Percentiles rank a stretch among this genome's conserved stretches.
Conservation (phyloP, 2,797 vertebrate species). For the Mus spretus region DNA sequence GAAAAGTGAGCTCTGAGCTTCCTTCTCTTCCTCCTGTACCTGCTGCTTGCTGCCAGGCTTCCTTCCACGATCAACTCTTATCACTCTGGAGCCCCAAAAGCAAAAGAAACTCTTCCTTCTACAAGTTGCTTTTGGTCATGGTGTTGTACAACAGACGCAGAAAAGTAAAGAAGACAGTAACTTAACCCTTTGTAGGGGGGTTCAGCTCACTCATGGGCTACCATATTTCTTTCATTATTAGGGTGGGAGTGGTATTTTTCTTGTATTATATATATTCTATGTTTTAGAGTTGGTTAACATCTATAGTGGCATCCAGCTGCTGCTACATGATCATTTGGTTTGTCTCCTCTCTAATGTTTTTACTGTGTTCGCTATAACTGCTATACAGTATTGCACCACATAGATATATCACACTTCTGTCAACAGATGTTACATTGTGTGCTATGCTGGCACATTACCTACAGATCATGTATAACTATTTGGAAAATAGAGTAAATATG, state of each 20-base stretch:
- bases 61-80: no score
- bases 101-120: neutral
- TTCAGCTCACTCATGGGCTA: neutral
- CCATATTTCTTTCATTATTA: neutral
- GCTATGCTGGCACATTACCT: neutral
- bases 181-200: neutral
- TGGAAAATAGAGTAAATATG: neutral
- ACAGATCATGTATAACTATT: neutral
- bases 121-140: neutral
- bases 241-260: neutral
- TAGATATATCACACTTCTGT: no score
- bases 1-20: neutral
- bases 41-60: neutral
- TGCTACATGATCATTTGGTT: rapidly evolving
- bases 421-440: neutral
- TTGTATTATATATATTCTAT: neutral
- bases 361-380: neutral
- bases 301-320: no score
- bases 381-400: neutral
- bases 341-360: neutral
- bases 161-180: neutral
- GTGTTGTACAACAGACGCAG: neutral
- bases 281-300: neutral
- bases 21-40: neutral
- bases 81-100: neutral